Percentiles rank a stretch among this genome's conserved stretches.
These are phyloP conservation scores for Heteractis magnifica DNA, from an alignment of 92 coral and sea anemone genomes.

Conservation along the genomic window DNA sequence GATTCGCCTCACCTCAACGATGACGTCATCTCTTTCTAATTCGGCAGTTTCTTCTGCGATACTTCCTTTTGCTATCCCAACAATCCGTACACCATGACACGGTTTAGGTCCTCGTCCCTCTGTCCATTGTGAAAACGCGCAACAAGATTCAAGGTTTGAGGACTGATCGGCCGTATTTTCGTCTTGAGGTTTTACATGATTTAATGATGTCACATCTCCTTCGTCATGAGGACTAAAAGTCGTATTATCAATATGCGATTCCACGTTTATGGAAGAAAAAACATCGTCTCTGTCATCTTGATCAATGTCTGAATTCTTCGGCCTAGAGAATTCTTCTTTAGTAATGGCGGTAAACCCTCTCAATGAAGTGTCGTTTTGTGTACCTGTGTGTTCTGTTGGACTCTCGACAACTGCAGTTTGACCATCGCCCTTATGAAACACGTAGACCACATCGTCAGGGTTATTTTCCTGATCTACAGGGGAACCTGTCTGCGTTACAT, in stretches of 20 bases:
- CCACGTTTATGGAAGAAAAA: neutral
- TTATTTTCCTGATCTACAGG: constrained; percentile 36
- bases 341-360: constrained; percentile 1
- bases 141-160: constrained; percentile 40
- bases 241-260: neutral
- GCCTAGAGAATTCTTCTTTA: constrained; percentile 19
- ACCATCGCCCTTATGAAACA: constrained; percentile 67
- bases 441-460: constrained; percentile 62
- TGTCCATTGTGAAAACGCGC: constrained; percentile 68
- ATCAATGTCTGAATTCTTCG: neutral
- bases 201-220: neutral
- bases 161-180: neutral
- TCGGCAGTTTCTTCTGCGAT: constrained; percentile 52
- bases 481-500: constrained; percentile 67
- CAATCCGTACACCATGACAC: constrained; percentile 76
- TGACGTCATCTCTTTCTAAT: constrained; percentile 62
- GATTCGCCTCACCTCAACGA: constrained; percentile 62
- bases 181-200: neutral
- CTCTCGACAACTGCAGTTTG: constrained; percentile 58
- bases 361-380: neutral
- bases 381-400: constrained; percentile 1
- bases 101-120: constrained; percentile 59
- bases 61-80: constrained; percentile 72
- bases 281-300: constrained; percentile 14
- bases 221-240: neutral